A percentile compares a stretch with the other conserved stretches of the same genome.
Conservation (phyloP, 2,888 invertebrate species). For the Panorpa germanica region DNA sequence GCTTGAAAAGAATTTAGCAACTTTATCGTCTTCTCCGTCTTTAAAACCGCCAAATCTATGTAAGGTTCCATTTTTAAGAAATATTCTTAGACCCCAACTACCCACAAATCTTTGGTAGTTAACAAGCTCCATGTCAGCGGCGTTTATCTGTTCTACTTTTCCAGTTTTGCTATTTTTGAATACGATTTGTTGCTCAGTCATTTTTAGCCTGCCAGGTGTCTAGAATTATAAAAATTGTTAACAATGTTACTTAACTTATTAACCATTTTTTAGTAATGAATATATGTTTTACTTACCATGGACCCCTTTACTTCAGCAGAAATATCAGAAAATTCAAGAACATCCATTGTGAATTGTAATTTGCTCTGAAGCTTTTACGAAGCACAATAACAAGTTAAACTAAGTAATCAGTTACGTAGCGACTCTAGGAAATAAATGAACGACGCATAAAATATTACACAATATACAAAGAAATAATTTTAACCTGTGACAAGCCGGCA, state of each 20-base stretch:
- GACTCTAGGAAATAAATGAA: too few relatives aligned
- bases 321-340: slow-evolving; percentile 75
- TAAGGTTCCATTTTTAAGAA: slow-evolving; percentile 73
- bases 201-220: slow-evolving; percentile 81
- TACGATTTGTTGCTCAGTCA: slow-evolving; percentile 75
- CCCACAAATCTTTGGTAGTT: slow-evolving; percentile 88
- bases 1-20: slow-evolving; percentile 70
- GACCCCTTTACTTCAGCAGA: slow-evolving; percentile 68
- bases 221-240: slow-evolving; percentile 23
- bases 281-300: slow-evolving; percentile 41
- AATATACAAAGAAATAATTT: too few relatives aligned
- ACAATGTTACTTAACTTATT: not conserved
- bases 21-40: slow-evolving; percentile 82
- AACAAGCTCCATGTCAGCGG: slow-evolving; percentile 72
- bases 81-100: slow-evolving; percentile 74
- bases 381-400: too few relatives aligned
- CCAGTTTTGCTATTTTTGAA: slow-evolving; percentile 96
- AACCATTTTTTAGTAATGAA: slow-evolving; percentile 8
- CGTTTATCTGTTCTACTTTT: slow-evolving; percentile 77
- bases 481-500: too few relatives aligned
- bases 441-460: too few relatives aligned
- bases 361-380: not conserved
- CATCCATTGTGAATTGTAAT: slow-evolving; percentile 37
- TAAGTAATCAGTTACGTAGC: too few relatives aligned
- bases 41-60: slow-evolving; percentile 90